Evolutionary conservation across 2,888 invertebrate genomes (phyloP), one percentile per base, ranked within the genome.

Genomic region (Epinotia demarniana): DNA sequence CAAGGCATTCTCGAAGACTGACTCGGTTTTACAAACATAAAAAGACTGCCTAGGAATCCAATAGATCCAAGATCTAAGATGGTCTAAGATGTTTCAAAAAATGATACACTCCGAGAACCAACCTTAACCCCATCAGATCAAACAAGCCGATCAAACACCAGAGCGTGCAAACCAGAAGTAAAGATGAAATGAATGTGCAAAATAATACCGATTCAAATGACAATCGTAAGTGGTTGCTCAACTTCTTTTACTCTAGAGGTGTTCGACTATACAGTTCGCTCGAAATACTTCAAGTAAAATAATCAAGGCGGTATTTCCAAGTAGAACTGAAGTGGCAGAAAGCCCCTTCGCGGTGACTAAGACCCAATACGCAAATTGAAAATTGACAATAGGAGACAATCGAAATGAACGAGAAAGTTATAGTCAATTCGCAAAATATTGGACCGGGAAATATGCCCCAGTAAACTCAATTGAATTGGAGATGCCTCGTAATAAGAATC

Each of bases 371-470:
- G 82, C 81, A 86, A 86, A 87, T 86, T 83, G 87, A 84, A 87
- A 84, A 89, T 84, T 88, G 87, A 87, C 83, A 83, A 83, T 82
- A 78, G 82, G 78, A 84, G 85, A 86, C 85, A 89, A 87, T 86
- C 81, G 86, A 83, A 81, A 84, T 83, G 83, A 60, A 60, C 23
- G 58, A 23, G 58, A 83, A 85, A 87, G 84, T 87, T 85, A 87
- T 82, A 85, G 87, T 82, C 87, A 85, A 89, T 89, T 89, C 86
- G 81, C 81, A 83, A 88, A 89, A 90, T 89, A 89, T 88, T 83
- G 85, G 80, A 82, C 73, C 75, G 79, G 83, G 79, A 81, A 75
- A 72, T 63, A 66, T 76, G 68, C 78, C 79, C 78, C 79, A 81
- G 78, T 81, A 79, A 83, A 85, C 81, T 79, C 81, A 82, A 86